These are phyloP conservation scores for Ophion ventricosus DNA, from an alignment of 2,888 invertebrate species.

Conservation along the genomic window DNA sequence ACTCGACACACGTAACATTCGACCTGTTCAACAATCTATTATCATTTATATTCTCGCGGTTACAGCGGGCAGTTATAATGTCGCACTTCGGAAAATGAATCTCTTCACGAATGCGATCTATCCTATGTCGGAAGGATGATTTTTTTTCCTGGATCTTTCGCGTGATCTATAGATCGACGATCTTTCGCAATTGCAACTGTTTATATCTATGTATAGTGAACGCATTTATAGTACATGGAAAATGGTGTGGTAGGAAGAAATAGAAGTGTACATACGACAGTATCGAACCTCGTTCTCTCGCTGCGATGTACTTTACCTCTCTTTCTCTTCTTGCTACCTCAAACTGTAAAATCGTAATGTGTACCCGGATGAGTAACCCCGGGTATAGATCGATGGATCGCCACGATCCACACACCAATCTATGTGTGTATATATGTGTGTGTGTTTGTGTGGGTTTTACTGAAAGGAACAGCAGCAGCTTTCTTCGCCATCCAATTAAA, in stretches of 20 bases:
- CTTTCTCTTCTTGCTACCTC: slow-evolving; percentile 15
- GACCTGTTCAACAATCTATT: slow-evolving; percentile 28
- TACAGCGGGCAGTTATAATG: slow-evolving; percentile 35
- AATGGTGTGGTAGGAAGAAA: slow-evolving; percentile 41
- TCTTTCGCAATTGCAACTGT: slow-evolving; percentile 25
- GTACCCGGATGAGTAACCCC: slow-evolving; percentile 66
- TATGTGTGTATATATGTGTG: slow-evolving; percentile 7
- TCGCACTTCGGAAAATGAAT: slow-evolving; percentile 26
- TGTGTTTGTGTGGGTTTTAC: slow-evolving; percentile 29
- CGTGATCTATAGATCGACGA: slow-evolving; percentile 21
- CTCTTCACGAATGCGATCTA: slow-evolving; percentile 23
- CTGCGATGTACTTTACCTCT: not conserved
- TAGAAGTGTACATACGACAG: slow-evolving; percentile 22
- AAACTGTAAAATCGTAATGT: slow-evolving; percentile 46
- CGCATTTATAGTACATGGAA: not conserved
- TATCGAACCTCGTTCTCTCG: slow-evolving; percentile 5
- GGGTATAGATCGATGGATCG: slow-evolving; percentile 67
- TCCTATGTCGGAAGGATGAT: slow-evolving; percentile 46
- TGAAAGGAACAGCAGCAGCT: slow-evolving; percentile 67
- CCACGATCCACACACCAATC: slow-evolving; percentile 44
- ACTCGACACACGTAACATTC: not conserved
- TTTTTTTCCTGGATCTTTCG: slow-evolving; percentile 37
- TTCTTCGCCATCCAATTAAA: slow-evolving; percentile 72
- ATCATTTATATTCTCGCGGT: slow-evolving; percentile 37
- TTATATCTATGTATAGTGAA: not conserved